phyloP scores from a whole-genome alignment of 2,797 vertebrate species.

The Silurus aristotelis region DNA sequence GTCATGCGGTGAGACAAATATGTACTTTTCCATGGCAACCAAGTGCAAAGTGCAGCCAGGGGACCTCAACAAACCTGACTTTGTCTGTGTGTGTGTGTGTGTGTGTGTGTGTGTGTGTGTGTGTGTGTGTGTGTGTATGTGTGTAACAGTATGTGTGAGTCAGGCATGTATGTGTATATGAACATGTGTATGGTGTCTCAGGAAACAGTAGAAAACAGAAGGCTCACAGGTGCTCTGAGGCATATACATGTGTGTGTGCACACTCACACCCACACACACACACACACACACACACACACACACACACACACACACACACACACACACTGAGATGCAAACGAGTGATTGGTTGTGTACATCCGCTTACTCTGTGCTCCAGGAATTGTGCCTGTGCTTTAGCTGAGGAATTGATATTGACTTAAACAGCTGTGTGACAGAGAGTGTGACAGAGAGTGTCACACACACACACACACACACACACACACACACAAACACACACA shows the following conservation, averaged over 20 bases:
- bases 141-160: constrained; percentile 7
- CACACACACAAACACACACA: constrained; percentile 4
- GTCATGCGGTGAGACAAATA: constrained; percentile 67
- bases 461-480: neutral
- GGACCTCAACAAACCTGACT: constrained; percentile 52
- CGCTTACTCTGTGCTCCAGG: constrained; percentile 55
- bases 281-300: constrained; percentile 20
- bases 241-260: neutral
- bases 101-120: constrained; percentile 26
- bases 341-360: constrained; percentile 63
- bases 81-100: constrained; percentile 25
- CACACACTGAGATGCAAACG: constrained; percentile 51
- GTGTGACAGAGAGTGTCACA: neutral
- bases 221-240: neutral
- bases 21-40: constrained; percentile 67
- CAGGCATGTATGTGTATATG: neutral
- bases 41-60: constrained; percentile 62
- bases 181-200: neutral
- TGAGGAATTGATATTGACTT: constrained; percentile 31
- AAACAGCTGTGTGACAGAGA: constrained; percentile 37
- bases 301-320: constrained; percentile 14
- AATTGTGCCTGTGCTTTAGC: constrained; percentile 55
- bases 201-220: constrained; percentile 1
- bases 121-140: constrained; percentile 32
- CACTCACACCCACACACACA: constrained; percentile 39